A percentile compares a stretch with the other conserved stretches of the same genome.
Evolutionary conservation across 1,140 invertebrate genomes (phyloP).

Genomic region (Drosophila arizonae): DNA sequence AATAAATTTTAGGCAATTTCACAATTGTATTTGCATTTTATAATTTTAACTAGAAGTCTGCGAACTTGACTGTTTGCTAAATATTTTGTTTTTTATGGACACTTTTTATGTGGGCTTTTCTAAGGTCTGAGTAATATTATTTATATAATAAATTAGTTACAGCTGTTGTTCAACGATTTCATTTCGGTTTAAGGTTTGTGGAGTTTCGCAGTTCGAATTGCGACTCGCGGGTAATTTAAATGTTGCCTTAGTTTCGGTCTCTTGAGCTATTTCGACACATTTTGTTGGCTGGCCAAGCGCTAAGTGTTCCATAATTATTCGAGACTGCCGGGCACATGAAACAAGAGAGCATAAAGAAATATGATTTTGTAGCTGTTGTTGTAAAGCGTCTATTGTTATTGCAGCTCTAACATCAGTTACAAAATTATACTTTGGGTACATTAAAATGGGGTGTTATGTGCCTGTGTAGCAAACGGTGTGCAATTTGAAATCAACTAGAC

Average conservation of each 20-base stretch:
- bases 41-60: not conserved
- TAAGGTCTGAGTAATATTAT: slow-evolving; percentile 1
- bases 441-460: not conserved
- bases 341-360: slow-evolving; percentile 4
- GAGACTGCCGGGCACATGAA: slow-evolving; percentile 21
- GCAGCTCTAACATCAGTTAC: slow-evolving; percentile 25
- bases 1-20: too few species aligned
- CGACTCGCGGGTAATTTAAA: slow-evolving; percentile 21
- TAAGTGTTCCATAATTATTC: slow-evolving; percentile 63
- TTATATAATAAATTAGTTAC: not conserved
- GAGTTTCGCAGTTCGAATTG: slow-evolving; percentile 1
- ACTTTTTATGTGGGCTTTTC: slow-evolving; percentile 1
- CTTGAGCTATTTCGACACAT: slow-evolving; percentile 34
- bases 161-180: not conserved
- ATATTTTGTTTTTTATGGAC: not conserved
- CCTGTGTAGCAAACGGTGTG: too few species aligned
- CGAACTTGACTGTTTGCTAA: too few species aligned
- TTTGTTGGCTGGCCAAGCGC: slow-evolving; percentile 53
- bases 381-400: slow-evolving; percentile 18
- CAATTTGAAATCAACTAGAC: too few species aligned
- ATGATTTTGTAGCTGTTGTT: slow-evolving; percentile 23
- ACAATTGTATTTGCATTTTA: not conserved
- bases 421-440: slow-evolving; percentile 12
- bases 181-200: not conserved
- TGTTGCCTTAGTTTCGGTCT: slow-evolving; percentile 34